Evolutionary conservation across 2,113 vertebrate genomes (phyloP), one percentile per base, ranked within the genome.

Genomic region (Amphiprion percula): DNA sequence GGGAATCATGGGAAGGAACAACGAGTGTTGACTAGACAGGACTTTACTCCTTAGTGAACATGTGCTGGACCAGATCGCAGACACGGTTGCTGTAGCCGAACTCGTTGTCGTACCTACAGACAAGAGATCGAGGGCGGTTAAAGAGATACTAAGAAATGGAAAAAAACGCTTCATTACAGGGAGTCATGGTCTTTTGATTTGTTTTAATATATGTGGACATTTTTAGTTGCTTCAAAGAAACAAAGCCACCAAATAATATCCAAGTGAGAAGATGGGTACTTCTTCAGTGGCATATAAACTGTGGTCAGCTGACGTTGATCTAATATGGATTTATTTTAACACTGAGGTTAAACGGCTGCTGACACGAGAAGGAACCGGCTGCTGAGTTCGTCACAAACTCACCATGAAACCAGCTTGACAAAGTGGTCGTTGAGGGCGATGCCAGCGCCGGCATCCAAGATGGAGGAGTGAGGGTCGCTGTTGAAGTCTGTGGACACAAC

Each of bases 401-500:
- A 99, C 98, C 98, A 99, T 90, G 98, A 88, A 80, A 99, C 95
- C 85, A 99, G 96, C 92, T 99, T 99, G 80, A 99, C 97, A 17
- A 99, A 99, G 91, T 99, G 92, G 79, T 99, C 97, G 0, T 97
- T 99, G 82, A 99, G 97, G 21, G 97, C 96, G 55, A 99, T 99
- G 79, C 98, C 98, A 82, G 98, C 97, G 10, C 96, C 95, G 10
- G 97, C 97, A 92, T 99, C 97, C 76, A 99, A 99, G 85, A 98
- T 98, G 67, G 97, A 99, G n/a, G 98, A 99, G 91, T 91, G 96
- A 56, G 6, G 50, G 82, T 97, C 96, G 0, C 98, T 95, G 10
- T 99, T 99, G 90, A 99, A 99, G 91, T 99, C 98, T 62, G 92
- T 93, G 78, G 98, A 99, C 76, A 99, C 97, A 10, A 99, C 97